These are phyloP conservation scores for Grapholita molesta DNA, from an alignment of 1,140 invertebrate species.

Conservation along the genomic window DNA sequence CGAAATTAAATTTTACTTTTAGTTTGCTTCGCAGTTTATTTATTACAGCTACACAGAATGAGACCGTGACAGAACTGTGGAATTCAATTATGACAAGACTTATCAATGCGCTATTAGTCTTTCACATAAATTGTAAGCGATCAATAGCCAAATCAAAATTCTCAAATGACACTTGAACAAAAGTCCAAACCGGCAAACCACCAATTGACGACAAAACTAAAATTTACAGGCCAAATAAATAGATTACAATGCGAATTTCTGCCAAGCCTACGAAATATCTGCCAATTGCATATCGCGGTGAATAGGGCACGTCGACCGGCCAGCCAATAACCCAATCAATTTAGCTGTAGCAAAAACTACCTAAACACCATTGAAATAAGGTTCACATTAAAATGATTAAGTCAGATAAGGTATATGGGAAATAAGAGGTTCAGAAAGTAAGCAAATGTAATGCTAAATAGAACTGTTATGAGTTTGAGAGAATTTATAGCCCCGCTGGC, in stretches of 20 bases:
- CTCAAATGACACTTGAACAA: not conserved
- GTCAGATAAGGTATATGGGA: not conserved
- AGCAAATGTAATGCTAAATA: slow-evolving; percentile 28
- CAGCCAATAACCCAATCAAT: slow-evolving; percentile 23
- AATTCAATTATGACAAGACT: not conserved
- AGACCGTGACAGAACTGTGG: too few relatives aligned
- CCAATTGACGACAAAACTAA: slow-evolving; percentile 5
- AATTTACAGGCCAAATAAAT: slow-evolving; percentile 15
- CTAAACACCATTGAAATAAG: not conserved
- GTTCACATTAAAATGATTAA: not conserved
- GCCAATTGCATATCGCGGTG: slow-evolving; percentile 31
- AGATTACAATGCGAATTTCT: slow-evolving; percentile 8
- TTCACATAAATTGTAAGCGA: not conserved
- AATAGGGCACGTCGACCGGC: slow-evolving; percentile 25
- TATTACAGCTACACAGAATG: too few relatives aligned
- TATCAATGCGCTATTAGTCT: not conserved
- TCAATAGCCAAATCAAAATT: not conserved
- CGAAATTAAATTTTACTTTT: too few relatives aligned
- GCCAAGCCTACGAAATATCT: slow-evolving; percentile 20
- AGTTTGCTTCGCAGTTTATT: too few relatives aligned
- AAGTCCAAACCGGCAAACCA: not conserved
- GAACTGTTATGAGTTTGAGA: slow-evolving; percentile 13
- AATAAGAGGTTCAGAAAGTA: not conserved
- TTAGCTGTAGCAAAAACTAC: not conserved
- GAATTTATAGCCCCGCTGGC: slow-evolving; percentile 16